Evolutionary conservation across 92 coral and sea anemone species (phyloP).

Genomic region (Bergia puertoricense): DNA sequence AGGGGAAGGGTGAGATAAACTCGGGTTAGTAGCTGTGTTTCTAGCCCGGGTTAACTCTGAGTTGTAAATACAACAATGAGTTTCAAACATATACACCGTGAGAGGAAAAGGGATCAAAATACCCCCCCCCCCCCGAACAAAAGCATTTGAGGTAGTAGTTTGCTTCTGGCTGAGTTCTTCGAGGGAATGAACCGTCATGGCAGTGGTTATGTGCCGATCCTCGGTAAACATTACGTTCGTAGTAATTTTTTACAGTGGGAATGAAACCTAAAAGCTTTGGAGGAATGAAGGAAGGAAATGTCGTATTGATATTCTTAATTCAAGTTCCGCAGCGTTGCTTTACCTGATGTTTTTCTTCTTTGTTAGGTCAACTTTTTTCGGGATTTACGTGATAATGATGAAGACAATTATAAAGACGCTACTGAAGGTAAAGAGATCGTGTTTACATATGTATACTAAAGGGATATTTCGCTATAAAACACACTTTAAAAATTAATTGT

Average conservation of each 20-base stretch:
- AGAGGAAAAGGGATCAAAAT: no score
- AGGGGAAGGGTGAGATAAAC: background rate
- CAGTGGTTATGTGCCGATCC: no score
- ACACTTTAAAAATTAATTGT: no score
- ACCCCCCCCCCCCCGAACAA: no score
- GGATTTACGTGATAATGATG: conserved; percentile 44
- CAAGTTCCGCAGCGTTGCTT: background rate
- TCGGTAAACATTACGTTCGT: background rate
- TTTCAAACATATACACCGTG: no score
- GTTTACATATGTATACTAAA: background rate
- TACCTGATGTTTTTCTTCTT: background rate
- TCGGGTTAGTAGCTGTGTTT: conserved; percentile 4
- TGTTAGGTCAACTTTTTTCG: conserved; percentile 32
- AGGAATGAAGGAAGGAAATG: background rate
- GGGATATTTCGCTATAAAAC: background rate
- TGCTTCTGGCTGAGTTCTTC: no score
- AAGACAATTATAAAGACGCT: conserved; percentile 36
- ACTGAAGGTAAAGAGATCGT: conserved; percentile 6
- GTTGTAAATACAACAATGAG: background rate
- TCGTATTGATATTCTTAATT: no score
- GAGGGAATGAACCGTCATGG: no score
- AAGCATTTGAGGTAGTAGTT: no score
- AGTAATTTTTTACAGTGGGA: background rate
- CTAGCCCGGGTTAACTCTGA: conserved; percentile 4
- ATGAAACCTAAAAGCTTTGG: background rate